Evolutionary conservation across 2,888 invertebrate genomes (phyloP), one percentile per base, ranked within the genome.

Genomic region (Gryllus longicercus): DNA sequence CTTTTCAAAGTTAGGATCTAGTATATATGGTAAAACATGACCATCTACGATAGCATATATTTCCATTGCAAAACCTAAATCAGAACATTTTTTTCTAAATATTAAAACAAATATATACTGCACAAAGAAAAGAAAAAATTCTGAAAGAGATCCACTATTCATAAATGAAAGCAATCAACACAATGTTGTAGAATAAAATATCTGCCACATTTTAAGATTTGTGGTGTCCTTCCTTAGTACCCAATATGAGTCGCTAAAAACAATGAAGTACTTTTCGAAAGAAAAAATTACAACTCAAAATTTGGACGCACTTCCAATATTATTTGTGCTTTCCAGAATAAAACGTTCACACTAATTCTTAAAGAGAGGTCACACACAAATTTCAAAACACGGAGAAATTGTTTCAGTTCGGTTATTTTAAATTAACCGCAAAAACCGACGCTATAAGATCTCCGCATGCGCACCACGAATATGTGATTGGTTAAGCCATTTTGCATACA

Each of bases 31-130:
- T 25, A 93, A 90, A 77, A 98, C 96, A 85, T 91, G 92, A 21
- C 97, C 97, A 86, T 96, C 95, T 82, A 92, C 90, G 84, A 98
- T 97, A 75, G 95, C 96, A 87, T 93, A 95, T 83, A 98, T 95
- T 89, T 95, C 93, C 93, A 95, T 94, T 78, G 93, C 92, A 86
- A 94, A 91, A 83, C 95, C 95, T 95, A 88, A 38, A 85, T 84
- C 84, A 83, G 81, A 79, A 50, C 76, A 63, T 5, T 21, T 25
- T 25, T 38, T 49, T 25, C 76, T 2, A 49, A 25, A 76, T 51
- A 11, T 75, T 11, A 10, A 2, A 78, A 18, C 12, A 2, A 78
- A 78, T 50, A 76, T 78, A 80, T 11, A 77, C 25, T 50, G 75
- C 11, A 50, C 23, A n/a, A 16, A 75, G 74, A 75, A 75, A 80